Percentiles rank a stretch among this genome's conserved stretches.
Evolutionary conservation across 2,113 vertebrate species (phyloP).

Genomic region (Psophia crepitans): DNA sequence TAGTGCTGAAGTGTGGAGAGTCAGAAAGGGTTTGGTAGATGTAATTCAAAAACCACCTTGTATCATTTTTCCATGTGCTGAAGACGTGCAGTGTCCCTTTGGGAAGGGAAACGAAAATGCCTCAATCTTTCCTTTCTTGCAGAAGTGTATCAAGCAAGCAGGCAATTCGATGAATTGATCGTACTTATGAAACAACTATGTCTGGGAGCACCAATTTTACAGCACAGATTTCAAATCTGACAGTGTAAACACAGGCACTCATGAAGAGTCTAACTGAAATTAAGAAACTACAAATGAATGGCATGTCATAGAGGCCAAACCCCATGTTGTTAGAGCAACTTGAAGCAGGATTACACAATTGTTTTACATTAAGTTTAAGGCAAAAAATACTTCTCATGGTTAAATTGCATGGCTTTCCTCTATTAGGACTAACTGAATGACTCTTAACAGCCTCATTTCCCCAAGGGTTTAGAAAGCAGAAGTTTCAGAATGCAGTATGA

Average conservation of each 20-base stretch:
- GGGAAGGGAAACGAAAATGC: neutral
- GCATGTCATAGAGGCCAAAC: neutral
- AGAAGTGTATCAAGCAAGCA: neutral
- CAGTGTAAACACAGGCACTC: neutral
- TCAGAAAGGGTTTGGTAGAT: neutral
- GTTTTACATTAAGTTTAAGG: neutral
- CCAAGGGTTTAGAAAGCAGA: neutral
- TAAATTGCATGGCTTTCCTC: neutral
- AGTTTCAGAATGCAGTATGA: neutral
- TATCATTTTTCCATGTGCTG: neutral
- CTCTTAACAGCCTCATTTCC: neutral
- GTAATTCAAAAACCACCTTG: neutral
- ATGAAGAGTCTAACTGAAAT: neutral
- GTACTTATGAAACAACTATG: neutral
- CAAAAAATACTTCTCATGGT: neutral
- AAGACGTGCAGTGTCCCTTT: neutral
- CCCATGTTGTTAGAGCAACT: neutral
- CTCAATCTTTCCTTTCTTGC: neutral
- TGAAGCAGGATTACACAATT: neutral
- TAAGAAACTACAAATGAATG: neutral
- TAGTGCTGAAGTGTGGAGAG: neutral
- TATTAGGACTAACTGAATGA: neutral
- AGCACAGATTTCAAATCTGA: neutral
- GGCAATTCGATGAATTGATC: neutral
- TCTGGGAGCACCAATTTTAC: neutral